A percentile compares a stretch with the other conserved stretches of the same genome.
These are phyloP conservation scores for Emydura subglobosa DNA, from an alignment of 2,113 vertebrate species.

Conservation along the genomic window DNA sequence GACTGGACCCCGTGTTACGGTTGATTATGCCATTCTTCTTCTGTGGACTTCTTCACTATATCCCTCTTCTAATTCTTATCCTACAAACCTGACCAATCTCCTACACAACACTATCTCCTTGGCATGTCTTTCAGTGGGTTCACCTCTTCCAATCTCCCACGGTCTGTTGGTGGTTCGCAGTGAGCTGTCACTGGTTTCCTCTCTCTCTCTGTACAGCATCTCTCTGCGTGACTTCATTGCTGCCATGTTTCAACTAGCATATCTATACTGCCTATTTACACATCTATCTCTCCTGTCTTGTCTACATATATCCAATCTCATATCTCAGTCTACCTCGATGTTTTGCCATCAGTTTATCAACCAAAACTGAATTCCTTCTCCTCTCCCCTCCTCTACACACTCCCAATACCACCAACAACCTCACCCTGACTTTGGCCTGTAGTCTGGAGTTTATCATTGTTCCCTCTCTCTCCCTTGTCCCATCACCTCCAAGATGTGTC, in stretches of 20 bases:
- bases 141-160: not conserved
- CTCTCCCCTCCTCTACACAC: not conserved
- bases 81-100: not conserved
- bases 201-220: not conserved
- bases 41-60: not conserved
- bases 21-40: not conserved
- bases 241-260: not conserved
- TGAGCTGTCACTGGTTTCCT: not conserved
- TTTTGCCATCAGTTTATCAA: not conserved
- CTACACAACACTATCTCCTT: not conserved
- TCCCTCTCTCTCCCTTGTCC: not conserved
- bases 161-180: not conserved
- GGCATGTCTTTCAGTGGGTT: not conserved
- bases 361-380: not conserved
- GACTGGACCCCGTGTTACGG: too few species aligned
- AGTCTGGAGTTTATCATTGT: not conserved
- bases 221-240: not conserved
- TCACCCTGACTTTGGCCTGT: not conserved
- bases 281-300: not conserved
- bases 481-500: not conserved
- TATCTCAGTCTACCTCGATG: not conserved
- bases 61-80: not conserved
- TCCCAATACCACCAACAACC: not conserved
- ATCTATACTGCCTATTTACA: not conserved
- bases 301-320: not conserved